Conservation (phyloP, 1,140 invertebrate genomes). For the Heliconius congener region DNA sequence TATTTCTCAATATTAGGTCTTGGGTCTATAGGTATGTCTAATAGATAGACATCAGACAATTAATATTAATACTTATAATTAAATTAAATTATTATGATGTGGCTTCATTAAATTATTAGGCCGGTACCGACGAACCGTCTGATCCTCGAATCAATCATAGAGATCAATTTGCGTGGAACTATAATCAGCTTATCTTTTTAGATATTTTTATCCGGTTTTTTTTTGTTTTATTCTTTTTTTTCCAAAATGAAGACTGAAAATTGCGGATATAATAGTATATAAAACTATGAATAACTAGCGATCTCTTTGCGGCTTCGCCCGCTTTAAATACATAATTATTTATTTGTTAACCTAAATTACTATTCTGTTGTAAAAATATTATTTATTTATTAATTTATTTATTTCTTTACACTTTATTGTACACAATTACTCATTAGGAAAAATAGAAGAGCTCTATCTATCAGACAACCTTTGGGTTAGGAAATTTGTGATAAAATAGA, state of each 20-base stretch:
- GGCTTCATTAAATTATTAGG: slow-evolving; percentile 17
- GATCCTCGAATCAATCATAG: slow-evolving; percentile 20
- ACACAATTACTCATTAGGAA: no score
- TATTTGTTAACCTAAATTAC: no score
- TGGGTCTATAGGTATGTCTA: background rate
- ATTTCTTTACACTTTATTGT: no score
- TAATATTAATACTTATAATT: background rate
- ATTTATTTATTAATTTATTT: no score
- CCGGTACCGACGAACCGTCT: background rate
- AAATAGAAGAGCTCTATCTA: no score
- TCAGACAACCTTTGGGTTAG: no score
- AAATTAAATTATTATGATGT: background rate
- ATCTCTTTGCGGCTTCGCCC: no score
- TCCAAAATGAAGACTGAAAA: background rate
- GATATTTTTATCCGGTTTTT: background rate
- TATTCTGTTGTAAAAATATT: no score
- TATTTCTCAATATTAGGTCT: background rate
- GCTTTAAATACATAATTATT: no score
- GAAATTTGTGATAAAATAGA: no score
- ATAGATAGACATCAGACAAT: background rate
- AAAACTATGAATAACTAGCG: no score
- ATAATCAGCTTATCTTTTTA: slow-evolving; percentile 28
- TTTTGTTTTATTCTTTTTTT: background rate
- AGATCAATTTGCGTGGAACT: slow-evolving; percentile 18
- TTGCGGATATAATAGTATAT: no score